Base-by-base conservation (phyloP, 2,797 vertebrate species). In the Chromobotia macracanthus region DNA sequence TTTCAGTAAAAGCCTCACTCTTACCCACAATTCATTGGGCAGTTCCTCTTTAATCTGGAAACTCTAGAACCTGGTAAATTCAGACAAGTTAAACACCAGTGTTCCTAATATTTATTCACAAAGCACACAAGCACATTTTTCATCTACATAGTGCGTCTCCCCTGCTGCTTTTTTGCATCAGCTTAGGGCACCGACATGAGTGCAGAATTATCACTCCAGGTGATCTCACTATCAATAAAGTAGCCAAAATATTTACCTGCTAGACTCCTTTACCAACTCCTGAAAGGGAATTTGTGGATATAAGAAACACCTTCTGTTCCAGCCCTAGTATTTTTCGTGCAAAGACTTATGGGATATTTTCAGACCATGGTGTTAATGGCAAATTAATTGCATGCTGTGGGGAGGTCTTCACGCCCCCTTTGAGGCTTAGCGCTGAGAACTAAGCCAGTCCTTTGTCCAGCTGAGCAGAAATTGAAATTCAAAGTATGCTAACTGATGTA, bases 81-180 rank as follows among this genome's bases (percentile, higher is more conserved):
- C 89, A 90, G 77, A 86, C 72, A 74, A 77, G 77, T 71, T 82
- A 80, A 69, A 75, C 84, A 80, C 67, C 41, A 70, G 56, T 35
- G 77, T 70, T 75, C 70, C 80, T 86, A 85, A 87, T 88, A 77
- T 90, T 90, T 87, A 91, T 89, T 89, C 88, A 90, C 71, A 83
- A 82, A 82, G 78, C 85, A 82, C 86, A 85, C 82, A 84, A 80
- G 83, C 75, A 41, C 88, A 89, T 86, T 86, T 86, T 79, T 88
- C 67, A 79, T 84, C 64, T 64, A 89, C 88, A 88, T 88, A 88
- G 83, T 87, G 80, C 44, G 3, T 72, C 65, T 83, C 79, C 73
- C 64, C 78, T 38, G 73, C 48, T 84, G 61, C 84, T 77, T 51
- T 76, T 28, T 79, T 84, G 76, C 77, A 84, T 79, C 82, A 78